These are phyloP conservation scores for Lepidochrysops patricia DNA, from an alignment of 2,888 invertebrate genomes.

Conservation along the genomic window DNA sequence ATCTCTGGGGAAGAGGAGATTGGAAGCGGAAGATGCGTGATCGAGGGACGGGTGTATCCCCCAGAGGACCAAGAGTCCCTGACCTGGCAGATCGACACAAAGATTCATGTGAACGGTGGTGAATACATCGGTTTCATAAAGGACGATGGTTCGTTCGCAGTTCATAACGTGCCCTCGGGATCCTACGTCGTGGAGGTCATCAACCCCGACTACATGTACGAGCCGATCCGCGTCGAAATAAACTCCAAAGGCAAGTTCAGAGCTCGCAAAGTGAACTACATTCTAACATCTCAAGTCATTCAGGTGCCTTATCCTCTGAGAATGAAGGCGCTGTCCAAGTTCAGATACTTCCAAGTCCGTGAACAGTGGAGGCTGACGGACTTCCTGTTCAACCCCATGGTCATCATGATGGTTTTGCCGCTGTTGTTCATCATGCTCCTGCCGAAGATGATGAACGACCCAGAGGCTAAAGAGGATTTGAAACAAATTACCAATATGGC, in stretches of 20 bases:
- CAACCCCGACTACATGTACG: constrained; percentile 93
- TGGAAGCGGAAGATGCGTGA: constrained; percentile 77
- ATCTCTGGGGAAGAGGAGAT: constrained; percentile 52
- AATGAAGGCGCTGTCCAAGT: constrained; percentile 86
- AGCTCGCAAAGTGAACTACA: constrained; percentile 93
- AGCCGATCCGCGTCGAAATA: constrained; percentile 96
- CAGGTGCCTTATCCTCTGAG: constrained; percentile 95
- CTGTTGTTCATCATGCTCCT: constrained; percentile 91
- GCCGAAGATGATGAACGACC: constrained; percentile 98
- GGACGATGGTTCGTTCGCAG: constrained; percentile 92
- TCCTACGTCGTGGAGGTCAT: constrained; percentile 95
- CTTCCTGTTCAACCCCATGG: constrained; percentile 97
- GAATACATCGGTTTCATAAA: constrained; percentile 91
- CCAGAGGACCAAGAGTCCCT: constrained; percentile 75
- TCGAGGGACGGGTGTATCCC: constrained; percentile 88
- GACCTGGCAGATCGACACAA: constrained; percentile 85
- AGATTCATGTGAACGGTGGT: constrained; percentile 90
- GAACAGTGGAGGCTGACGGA: constrained; percentile 98
- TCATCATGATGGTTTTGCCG: constrained; percentile 97
- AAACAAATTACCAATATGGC: constrained; percentile 90
- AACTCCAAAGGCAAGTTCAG: constrained; percentile 97
- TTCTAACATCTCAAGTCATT: constrained; percentile 92
- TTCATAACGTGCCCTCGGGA: constrained; percentile 91
- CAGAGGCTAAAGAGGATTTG: constrained; percentile 96
- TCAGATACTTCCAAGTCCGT: constrained; percentile 91